Evolutionary conservation across 1,140 invertebrate species (phyloP).

Genomic region (Temnothorax curvispinosus): DNA sequence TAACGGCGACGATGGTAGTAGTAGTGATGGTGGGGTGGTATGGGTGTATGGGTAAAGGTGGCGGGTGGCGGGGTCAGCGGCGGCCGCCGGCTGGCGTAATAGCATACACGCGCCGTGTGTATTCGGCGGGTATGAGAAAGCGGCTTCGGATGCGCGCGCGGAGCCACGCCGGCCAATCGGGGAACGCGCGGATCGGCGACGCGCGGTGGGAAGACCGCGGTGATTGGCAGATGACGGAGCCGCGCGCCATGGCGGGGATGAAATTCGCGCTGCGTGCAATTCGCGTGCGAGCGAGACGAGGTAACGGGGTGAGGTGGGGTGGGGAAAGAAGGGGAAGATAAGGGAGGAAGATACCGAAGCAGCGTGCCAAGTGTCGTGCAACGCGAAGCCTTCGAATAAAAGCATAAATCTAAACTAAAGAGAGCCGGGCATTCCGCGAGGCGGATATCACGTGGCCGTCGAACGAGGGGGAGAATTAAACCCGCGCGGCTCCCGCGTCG

Average conservation of each 20-base stretch:
- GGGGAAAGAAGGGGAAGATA: conserved; percentile 30
- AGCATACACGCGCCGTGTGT: conserved; percentile 65
- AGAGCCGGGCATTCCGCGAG: neutral
- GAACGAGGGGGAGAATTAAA: neutral
- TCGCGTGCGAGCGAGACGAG: neutral
- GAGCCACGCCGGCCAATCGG: conserved; percentile 63
- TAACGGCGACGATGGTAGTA: neutral
- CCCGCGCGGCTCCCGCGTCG: too few relatives aligned
- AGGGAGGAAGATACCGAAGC: conserved; percentile 59
- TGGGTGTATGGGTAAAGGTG: neutral
- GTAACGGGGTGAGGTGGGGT: neutral
- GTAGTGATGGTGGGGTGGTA: neutral
- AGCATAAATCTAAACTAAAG: conserved; percentile 53
- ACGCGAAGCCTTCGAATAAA: conserved; percentile 47
- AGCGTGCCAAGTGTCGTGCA: conserved; percentile 65
- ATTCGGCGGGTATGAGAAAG: conserved; percentile 62
- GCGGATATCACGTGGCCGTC: conserved; percentile 33
- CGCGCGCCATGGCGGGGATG: conserved; percentile 56
- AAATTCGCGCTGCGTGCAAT: conserved; percentile 68
- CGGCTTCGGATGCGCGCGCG: conserved; percentile 67
- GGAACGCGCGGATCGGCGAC: conserved; percentile 52
- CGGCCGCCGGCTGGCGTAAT: conserved; percentile 46
- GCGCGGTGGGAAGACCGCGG: conserved; percentile 52
- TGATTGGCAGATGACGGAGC: conserved; percentile 68
- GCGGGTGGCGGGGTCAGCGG: neutral